Evolutionary conservation across 2,888 invertebrate genomes (phyloP), one percentile per base, ranked within the genome.

Genomic region (Halictus quadricinctus): DNA sequence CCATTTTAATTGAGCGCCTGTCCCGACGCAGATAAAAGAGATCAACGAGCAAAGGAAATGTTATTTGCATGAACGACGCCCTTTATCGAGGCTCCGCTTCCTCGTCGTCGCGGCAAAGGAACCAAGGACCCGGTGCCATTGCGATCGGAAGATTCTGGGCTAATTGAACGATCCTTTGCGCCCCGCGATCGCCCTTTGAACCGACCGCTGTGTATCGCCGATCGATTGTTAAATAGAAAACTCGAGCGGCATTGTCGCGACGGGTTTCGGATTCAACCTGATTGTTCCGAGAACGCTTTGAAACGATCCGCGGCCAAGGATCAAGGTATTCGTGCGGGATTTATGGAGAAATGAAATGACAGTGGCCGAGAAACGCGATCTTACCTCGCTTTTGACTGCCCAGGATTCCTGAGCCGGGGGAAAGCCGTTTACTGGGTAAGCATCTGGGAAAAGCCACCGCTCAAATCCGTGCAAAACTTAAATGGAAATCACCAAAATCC

Each of bases 131-230:
- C 8, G 48, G 12, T 1, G 18, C 12, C 46, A 50, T 50, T 70
- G 13, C 6, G 25, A 77, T 43, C n/a, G 77, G 43, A 43, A n/a
- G 77, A 70, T 43, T 41, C 54, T 7, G 25, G 21, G 43, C n/a
- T 77, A 77, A 77, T 77, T 77, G 77, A 70, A 70, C 70, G 70
- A 29, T 41, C 41, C 69, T 66, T 36, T 66, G 66, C 36, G 7
- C 54, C 21, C 66, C 8, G 1, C 36, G 36, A 29, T 36, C 21
- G 66, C 66, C n/a, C 69, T 41, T 12, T 25, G 25, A 12, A 6
- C 13, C 18, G 54, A 48, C 29, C 18, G 18, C 29, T 46, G 25
- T 64, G 18, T n/a, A 21, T 7, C 43, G 43, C 50, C 15, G 60
- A 25, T 25, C 60, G 60, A 60, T 60, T 15, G 60, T 60, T 60